phyloP scores from a whole-genome alignment of 2,113 vertebrate species.

The Columba janthina region DNA sequence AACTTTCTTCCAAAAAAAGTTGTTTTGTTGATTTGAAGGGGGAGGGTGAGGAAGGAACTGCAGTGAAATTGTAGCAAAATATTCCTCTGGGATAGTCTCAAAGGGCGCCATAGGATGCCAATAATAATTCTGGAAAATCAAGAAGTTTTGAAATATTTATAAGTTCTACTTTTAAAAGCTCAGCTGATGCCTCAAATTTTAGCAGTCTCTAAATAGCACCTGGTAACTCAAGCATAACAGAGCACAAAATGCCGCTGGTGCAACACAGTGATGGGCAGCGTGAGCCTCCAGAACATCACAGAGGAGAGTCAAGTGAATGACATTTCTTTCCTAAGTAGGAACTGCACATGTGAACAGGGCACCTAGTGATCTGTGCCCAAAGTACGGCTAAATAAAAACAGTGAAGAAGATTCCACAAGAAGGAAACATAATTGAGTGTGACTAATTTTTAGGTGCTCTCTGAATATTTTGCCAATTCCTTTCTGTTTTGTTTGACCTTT shows the following conservation, averaged over 20 bases:
- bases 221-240: neutral
- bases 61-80: neutral
- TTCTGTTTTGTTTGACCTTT: neutral
- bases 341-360: neutral
- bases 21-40: neutral
- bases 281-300: neutral
- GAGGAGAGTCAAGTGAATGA: neutral
- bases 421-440: neutral
- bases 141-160: neutral
- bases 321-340: neutral
- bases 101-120: neutral
- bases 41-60: neutral
- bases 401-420: neutral
- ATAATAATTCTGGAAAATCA: neutral
- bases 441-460: neutral
- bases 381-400: neutral
- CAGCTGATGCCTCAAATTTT: neutral
- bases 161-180: neutral
- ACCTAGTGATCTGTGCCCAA: neutral
- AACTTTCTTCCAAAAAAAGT: neutral
- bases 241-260: neutral
- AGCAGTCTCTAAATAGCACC: neutral
- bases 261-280: rapidly evolving
- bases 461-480: neutral
- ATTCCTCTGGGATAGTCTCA: neutral